Base-by-base conservation (phyloP, 2,888 invertebrate species). In the Neria commutata region DNA sequence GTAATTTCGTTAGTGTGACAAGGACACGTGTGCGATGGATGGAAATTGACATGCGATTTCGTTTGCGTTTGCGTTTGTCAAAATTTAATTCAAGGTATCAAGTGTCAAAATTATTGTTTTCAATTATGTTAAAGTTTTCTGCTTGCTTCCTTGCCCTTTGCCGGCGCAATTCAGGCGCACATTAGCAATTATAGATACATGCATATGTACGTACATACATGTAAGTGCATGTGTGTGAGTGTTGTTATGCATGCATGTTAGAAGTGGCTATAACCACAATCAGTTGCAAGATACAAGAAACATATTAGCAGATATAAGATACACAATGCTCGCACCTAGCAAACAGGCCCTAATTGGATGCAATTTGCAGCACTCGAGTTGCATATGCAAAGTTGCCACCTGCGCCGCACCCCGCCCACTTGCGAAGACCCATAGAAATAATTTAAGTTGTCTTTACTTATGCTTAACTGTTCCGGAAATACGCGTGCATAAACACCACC, bases 1-100 rank as follows among this genome's bases (percentile, higher is more conserved):
- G 53, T 72, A 73, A 75, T 65, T 71, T 61, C 64, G 72, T 73
- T 74, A 65, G 69, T 57, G 59, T 76, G 77, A 76, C 78, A 78
- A 70, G 69, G 62, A 67, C 77, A 77, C 77, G 77, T 77, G 77
- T 73, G 69, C 65, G 68, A 67, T 70, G 75, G 67, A 69, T 69
- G 64, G 48, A 62, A 61, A 64, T 64, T 63, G 61, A 65, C 64
- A 65, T 61, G 61, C 58, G 61, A 54, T 60, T 58, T 54, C 50
- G 51, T 57, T 58, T 62, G 58, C 52, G n/a, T 50, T 50, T 26
- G 21, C 33, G 29, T 51, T 48, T 56, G 24, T 23, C 29, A 66
- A 75, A 75, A 76, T 76, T 72, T 60, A 74, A 74, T 77, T 76
- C 71, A 70, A 72, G 73, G 72, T 78, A 79, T 80, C 80, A 75